Evolutionary conservation across 2,888 invertebrate genomes (phyloP), one percentile per base, ranked within the genome.

Genomic region (Cheilosia grossa): DNA sequence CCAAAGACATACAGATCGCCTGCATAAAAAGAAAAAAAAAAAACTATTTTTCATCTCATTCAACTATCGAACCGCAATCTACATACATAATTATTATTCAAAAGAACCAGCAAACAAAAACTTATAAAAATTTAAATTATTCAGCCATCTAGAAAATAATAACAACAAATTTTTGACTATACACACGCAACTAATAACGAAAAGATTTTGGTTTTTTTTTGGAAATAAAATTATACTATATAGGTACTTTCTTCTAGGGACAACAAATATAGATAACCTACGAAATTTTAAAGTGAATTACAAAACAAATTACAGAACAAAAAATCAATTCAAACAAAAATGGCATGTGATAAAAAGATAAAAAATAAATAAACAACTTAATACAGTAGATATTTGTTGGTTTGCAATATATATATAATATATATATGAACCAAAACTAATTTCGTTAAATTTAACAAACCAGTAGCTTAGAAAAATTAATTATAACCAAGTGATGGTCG

Each of bases 401-500:
- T 82, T 82, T 79, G 61, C 72, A 37, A 64, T 37, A 21, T 30
- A 54, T 64, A 63, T 67, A 49, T 42, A 64, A 67, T 49, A 69
- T 47, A 47, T 67, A 72, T 78, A 72, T 63, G 75, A 81, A 77
- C 75, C 81, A 81, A 77, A 70, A 44, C 44, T 47, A 70, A 58
- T 70, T 70, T 81, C 63, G 77, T 44, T 81, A 64, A 70, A 75
- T 89, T 89, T 87, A 89, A 88, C 40, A 79, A 89, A 87, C 79
- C 87, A 83, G 89, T 88, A 89, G 88, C 88, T 89, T 87, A 86
- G 87, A 87, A 59, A 63, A 78, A 88, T 72, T 72, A 47, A 64
- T 72, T 47, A 47, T 64, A 69, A 89, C 87, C 86, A 79, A 87
- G 87, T 86, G 88, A 88, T 86, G 87, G 81, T 74, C 70, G 87